A percentile compares a stretch with the other conserved stretches of the same genome.
phyloP scores from a whole-genome alignment of 2,113 vertebrate species.

The Oreochromis spilurus region DNA sequence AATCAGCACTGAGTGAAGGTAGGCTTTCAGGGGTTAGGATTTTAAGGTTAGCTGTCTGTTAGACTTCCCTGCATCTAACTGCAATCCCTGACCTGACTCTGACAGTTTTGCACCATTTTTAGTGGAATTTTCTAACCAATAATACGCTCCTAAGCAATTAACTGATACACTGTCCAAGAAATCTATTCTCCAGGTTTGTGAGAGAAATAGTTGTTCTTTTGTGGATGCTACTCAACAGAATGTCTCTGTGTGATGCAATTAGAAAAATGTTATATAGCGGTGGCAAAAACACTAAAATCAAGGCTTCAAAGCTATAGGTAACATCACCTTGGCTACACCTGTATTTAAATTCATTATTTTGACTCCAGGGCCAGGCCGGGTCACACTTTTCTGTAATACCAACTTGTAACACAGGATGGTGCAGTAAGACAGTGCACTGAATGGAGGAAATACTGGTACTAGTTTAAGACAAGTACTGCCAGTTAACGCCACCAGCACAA shows the following conservation, averaged over 20 bases:
- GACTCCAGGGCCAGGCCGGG: background rate
- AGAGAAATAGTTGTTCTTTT: accelerated
- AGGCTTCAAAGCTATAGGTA: background rate
- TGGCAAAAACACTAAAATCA: background rate
- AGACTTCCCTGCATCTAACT: background rate
- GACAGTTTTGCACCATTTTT: background rate
- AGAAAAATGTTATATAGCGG: accelerated
- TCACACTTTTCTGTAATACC: background rate
- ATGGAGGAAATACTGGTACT: accelerated
- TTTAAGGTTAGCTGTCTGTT: accelerated
- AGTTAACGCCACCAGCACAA: accelerated
- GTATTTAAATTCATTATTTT: background rate
- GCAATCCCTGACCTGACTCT: background rate
- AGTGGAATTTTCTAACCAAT: accelerated
- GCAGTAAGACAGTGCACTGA: background rate
- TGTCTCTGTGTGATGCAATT: accelerated
- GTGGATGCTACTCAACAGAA: background rate
- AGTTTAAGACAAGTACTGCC: accelerated
- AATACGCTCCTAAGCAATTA: background rate
- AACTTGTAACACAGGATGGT: background rate
- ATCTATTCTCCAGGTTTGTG: background rate
- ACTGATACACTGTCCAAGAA: accelerated
- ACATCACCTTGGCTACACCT: accelerated
- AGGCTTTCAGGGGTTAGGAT: background rate
- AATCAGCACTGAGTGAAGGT: accelerated